Percentiles rank a stretch among this genome's conserved stretches.
Conservation (phyloP, 2,888 invertebrate species). For the Brachyptera putata region DNA sequence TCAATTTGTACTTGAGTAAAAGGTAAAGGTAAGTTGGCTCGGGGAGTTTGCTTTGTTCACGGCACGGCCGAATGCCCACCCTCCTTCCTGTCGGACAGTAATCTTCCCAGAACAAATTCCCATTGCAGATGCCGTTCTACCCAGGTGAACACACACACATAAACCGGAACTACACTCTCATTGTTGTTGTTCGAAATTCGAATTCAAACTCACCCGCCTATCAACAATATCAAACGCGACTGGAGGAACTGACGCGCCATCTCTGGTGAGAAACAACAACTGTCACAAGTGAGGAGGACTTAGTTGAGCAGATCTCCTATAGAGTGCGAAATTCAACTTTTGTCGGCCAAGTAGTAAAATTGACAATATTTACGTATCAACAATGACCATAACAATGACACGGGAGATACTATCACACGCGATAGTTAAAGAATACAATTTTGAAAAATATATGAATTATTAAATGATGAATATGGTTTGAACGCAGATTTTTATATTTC, state of each 20-base stretch:
- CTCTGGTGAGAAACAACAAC: background rate
- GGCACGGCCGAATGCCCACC: constrained; percentile 26
- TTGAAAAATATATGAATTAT: too few species aligned
- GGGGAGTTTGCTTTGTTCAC: constrained; percentile 26
- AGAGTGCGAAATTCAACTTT: background rate
- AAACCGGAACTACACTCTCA: background rate
- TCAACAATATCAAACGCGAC: too few species aligned
- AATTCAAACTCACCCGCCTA: background rate
- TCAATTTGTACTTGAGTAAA: background rate
- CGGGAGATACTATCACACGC: too few species aligned
- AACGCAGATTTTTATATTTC: too few species aligned
- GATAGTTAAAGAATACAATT: too few species aligned
- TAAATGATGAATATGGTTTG: too few species aligned
- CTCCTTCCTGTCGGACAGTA: background rate
- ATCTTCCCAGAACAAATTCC: constrained; percentile 1
- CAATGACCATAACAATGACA: too few species aligned
- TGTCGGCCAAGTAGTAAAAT: background rate
- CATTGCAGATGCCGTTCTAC: background rate
- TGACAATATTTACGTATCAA: too few species aligned
- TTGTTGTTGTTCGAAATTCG: too few species aligned
- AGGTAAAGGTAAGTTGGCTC: background rate
- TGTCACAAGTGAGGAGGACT: background rate
- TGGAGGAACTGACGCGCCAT: too few species aligned
- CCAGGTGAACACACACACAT: background rate
- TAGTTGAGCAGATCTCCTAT: background rate